Percentiles rank a stretch among this genome's conserved stretches.
Conservation (phyloP, 2,888 invertebrate genomes). For the Dolomedes plantarius region DNA sequence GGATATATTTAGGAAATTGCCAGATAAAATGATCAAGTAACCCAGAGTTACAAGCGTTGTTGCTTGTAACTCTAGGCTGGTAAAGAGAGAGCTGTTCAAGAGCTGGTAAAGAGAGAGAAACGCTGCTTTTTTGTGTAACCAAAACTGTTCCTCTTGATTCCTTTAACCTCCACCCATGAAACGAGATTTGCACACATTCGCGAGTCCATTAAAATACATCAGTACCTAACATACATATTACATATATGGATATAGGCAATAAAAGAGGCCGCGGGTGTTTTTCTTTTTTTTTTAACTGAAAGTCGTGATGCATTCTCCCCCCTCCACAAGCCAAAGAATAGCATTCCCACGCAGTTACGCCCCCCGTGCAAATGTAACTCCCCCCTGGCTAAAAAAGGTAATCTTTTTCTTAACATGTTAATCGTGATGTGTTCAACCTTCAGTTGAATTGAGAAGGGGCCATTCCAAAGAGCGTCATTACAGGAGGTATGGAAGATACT, state of each 20-base stretch:
- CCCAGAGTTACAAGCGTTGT: no score
- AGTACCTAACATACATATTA: not conserved
- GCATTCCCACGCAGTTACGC: slow-evolving; percentile 11
- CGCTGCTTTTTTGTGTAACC: no score
- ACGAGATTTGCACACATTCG: no score
- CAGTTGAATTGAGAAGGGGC: slow-evolving; percentile 22
- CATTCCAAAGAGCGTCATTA: slow-evolving; percentile 37
- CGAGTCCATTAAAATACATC: no score
- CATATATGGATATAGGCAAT: not conserved
- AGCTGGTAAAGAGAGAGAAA: no score
- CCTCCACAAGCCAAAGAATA: not conserved
- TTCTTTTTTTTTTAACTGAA: not conserved
- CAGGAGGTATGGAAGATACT: slow-evolving; percentile 29
- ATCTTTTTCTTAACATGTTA: slow-evolving; percentile 51
- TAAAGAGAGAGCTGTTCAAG: no score
- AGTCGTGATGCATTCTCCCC: not conserved
- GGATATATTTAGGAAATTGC: no score
- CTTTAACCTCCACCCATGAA: no score
- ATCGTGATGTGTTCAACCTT: slow-evolving; percentile 53
- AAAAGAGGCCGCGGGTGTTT: no score
- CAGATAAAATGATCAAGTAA: no score
- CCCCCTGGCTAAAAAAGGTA: not conserved
- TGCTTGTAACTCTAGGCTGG: no score
- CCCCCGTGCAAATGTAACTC: not conserved
- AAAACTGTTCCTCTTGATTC: no score